Evolutionary conservation across 2,797 vertebrate genomes (phyloP).

Genomic region (Tokudaia tokunoshimensis): DNA sequence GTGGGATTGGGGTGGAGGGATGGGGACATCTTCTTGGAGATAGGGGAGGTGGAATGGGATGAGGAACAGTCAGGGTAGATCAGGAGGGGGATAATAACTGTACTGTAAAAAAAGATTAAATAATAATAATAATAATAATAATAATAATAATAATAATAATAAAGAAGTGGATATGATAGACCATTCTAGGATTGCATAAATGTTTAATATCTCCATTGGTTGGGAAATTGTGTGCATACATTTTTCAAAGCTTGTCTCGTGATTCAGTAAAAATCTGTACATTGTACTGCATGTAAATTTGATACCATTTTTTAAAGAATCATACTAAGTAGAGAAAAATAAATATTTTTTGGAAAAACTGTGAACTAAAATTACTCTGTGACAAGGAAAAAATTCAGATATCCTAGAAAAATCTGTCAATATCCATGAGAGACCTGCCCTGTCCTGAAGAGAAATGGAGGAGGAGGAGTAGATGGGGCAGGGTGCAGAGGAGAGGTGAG

Average conservation of each 20-base stretch:
- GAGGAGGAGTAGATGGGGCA: neutral
- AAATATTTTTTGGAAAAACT: neutral
- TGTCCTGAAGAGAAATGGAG: neutral
- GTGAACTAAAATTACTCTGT: slow-evolving; percentile 30
- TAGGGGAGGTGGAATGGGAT: no score
- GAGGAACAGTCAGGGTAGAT: no score
- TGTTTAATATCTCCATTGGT: neutral
- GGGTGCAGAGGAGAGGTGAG: neutral
- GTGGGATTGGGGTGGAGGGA: no score
- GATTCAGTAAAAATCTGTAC: neutral
- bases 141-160: no score
- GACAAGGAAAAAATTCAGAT: slow-evolving; percentile 41
- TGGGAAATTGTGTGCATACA: neutral
- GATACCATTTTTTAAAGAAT: slow-evolving; percentile 1
- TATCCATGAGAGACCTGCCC: neutral
- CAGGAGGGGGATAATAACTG: no score
- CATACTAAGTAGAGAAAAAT: slow-evolving; percentile 20
- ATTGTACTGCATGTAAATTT: neutral
- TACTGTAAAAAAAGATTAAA: no score
- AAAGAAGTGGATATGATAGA: neutral
- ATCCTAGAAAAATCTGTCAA: neutral
- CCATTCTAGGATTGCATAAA: neutral
- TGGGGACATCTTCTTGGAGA: no score
- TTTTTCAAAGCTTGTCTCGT: slow-evolving; percentile 29
- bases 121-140: no score